phyloP scores from a whole-genome alignment of 2,888 invertebrate genomes.

The Metacarcinus magister region DNA sequence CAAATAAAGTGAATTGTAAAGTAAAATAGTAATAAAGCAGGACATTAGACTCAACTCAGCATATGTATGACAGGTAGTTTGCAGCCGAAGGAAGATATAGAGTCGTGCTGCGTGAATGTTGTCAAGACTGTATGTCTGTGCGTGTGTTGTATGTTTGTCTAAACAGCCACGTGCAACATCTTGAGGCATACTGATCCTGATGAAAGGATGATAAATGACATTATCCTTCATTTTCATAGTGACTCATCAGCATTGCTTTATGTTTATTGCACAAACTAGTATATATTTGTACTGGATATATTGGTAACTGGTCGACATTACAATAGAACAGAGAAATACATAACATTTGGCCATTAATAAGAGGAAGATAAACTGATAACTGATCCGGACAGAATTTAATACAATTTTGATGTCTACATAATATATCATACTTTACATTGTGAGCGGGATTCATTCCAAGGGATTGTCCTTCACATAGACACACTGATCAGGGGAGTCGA shows the following conservation, averaged over 20 bases:
- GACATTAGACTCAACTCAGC: background rate
- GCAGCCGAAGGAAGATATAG: background rate
- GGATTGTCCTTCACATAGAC: slow-evolving; percentile 41
- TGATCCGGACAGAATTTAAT: slow-evolving; percentile 51
- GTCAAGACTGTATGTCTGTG: background rate
- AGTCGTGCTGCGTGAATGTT: background rate
- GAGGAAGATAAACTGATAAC: slow-evolving; percentile 47
- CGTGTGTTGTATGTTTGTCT: background rate
- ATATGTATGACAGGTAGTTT: background rate
- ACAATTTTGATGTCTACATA: slow-evolving; percentile 66
- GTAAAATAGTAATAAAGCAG: background rate
- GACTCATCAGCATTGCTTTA: background rate
- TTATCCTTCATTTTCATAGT: slow-evolving; percentile 17
- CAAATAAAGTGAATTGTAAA: background rate
- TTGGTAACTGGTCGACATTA: slow-evolving; percentile 5
- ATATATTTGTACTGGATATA: slow-evolving; percentile 43
- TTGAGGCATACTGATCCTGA: background rate
- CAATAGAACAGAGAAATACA: slow-evolving; percentile 37
- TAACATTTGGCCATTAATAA: background rate
- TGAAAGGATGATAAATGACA: background rate
- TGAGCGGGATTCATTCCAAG: background rate
- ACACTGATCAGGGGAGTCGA: slow-evolving; percentile 7
- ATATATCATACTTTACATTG: slow-evolving; percentile 27
- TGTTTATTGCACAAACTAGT: slow-evolving; percentile 37
- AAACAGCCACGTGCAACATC: background rate